Percentiles rank a stretch among this genome's conserved stretches.
These are phyloP conservation scores for Andrena camellia DNA, from an alignment of 2,888 invertebrate species.

Conservation along the genomic window DNA sequence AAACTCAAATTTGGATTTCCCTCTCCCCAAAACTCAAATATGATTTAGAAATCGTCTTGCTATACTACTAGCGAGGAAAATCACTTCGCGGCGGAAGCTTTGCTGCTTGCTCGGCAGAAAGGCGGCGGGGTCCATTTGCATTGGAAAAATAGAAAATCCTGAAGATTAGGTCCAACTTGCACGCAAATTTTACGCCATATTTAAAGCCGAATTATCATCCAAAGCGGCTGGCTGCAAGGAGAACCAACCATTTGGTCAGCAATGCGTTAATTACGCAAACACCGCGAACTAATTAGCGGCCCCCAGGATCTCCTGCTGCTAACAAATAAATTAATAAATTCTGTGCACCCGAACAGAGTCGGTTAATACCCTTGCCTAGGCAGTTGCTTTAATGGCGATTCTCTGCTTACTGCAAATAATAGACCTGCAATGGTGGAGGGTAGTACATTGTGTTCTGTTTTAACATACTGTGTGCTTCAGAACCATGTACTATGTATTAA, in stretches of 20 bases:
- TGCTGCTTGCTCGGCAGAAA: no score
- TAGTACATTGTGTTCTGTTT: background rate
- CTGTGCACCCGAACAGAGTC: background rate
- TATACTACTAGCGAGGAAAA: no score
- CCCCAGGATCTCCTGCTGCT: background rate
- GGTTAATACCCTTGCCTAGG: background rate
- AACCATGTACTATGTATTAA: no score
- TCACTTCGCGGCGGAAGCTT: no score
- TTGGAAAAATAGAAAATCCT: background rate
- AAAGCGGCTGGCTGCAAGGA: background rate
- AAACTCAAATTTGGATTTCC: no score
- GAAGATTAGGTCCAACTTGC: background rate
- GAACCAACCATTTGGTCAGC: background rate
- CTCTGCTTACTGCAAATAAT: slow-evolving; percentile 31
- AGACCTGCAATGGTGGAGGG: background rate
- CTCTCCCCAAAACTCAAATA: no score
- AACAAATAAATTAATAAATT: slow-evolving; percentile 52
- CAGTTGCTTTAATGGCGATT: background rate
- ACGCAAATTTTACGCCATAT: background rate
- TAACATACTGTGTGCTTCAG: background rate
- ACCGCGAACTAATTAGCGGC: slow-evolving; percentile 35
- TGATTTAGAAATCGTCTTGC: no score
- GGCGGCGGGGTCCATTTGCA: background rate
- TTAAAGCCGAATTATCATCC: slow-evolving; percentile 7
- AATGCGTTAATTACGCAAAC: slow-evolving; percentile 42